A percentile compares a stretch with the other conserved stretches of the same genome.
phyloP scores from a whole-genome alignment of 64 coral and sea anemone species.

The Actinia tenebrosa region DNA sequence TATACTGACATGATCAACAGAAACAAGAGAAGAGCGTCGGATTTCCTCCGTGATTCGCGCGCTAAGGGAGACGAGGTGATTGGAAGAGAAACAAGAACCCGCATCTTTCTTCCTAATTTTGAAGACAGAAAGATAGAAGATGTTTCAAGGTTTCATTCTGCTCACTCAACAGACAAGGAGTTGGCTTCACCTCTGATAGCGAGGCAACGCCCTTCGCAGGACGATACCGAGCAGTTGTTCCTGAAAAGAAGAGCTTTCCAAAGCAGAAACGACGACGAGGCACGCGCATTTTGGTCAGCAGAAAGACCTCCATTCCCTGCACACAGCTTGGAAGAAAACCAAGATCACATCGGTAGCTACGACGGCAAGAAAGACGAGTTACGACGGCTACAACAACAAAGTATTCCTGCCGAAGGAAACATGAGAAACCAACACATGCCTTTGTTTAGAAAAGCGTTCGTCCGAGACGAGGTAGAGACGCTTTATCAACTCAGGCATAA shows the following conservation, averaged over 20 bases:
- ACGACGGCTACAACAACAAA: background rate
- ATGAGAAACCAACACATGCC: background rate
- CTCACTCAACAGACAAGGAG: background rate
- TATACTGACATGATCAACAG: slow-evolving; percentile 23
- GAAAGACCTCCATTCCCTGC: background rate
- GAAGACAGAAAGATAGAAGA: slow-evolving; percentile 3
- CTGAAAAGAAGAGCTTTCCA: background rate
- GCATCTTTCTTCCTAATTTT: slow-evolving; percentile 25
- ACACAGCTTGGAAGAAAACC: background rate
- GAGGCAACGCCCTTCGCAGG: background rate
- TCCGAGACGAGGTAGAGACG: slow-evolving; percentile 9
- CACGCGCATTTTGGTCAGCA: background rate
- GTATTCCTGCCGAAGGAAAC: background rate
- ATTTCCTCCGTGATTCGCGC: slow-evolving; percentile 1
- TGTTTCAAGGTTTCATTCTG: background rate
- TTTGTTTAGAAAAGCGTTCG: slow-evolving; percentile 7
- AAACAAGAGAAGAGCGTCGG: background rate
- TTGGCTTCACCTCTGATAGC: background rate
- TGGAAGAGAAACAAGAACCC: slow-evolving; percentile 5
- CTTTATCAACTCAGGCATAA: slow-evolving; percentile 17
- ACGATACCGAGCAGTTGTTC: background rate
- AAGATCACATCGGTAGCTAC: background rate
- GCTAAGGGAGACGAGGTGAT: slow-evolving; percentile 21
- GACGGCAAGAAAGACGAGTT: background rate
- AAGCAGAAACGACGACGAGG: background rate